These are phyloP conservation scores for Liopterus haemorrhoidalis DNA, from an alignment of 2,888 invertebrate genomes.

Conservation along the genomic window DNA sequence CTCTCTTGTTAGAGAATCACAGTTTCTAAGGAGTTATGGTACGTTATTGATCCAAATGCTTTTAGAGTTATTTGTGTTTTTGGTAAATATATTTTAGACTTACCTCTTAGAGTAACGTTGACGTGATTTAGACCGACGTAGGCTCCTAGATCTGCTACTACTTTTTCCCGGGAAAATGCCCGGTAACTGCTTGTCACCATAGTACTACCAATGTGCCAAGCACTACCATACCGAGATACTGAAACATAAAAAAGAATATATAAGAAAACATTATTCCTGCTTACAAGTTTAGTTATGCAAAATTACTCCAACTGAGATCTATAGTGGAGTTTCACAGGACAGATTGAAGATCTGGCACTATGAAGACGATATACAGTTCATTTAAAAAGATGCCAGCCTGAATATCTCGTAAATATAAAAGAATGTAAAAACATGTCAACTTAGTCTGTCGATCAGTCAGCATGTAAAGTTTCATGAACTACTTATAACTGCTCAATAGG, in stretches of 20 bases:
- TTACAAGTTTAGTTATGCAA: conserved; percentile 3
- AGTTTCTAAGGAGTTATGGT: no score
- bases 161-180: conserved; percentile 82
- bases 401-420: no score
- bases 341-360: background rate
- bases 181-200: conserved; percentile 80
- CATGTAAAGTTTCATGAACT: no score
- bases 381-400: background rate
- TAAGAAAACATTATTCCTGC: conserved; percentile 15
- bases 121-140: conserved; percentile 90
- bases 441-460: no score
- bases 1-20: no score
- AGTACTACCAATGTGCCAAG: conserved; percentile 86
- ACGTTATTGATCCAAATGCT: no score
- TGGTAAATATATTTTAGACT: no score
- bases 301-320: background rate
- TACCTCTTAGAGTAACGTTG: conserved; percentile 91
- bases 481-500: no score
- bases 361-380: background rate
- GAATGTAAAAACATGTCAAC: no score
- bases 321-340: background rate
- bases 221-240: conserved; percentile 86
- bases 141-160: conserved; percentile 84
- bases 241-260: conserved; percentile 39
- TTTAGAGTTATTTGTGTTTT: no score